These are phyloP conservation scores for Netelia virgata DNA, from an alignment of 2,888 invertebrate species.

Conservation along the genomic window DNA sequence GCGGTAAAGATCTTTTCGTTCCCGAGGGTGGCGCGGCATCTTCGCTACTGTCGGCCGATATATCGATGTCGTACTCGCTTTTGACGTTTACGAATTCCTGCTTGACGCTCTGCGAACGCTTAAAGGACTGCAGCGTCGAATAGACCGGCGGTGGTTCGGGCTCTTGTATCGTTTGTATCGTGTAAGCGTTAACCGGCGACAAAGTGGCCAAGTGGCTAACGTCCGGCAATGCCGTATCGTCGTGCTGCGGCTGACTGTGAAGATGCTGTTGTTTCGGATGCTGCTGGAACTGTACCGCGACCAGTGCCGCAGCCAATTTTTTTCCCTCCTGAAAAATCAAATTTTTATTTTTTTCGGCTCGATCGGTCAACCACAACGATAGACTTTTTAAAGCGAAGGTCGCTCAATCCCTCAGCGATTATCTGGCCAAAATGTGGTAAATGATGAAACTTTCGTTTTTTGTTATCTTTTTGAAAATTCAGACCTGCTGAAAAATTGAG, in stretches of 20 bases:
- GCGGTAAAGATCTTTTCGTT: slow-evolving; percentile 91
- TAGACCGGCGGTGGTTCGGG: slow-evolving; percentile 79
- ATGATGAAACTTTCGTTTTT: background rate
- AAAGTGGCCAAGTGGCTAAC: slow-evolving; percentile 80
- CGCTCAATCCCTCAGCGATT: background rate
- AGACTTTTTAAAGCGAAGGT: background rate
- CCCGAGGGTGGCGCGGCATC: slow-evolving; percentile 83
- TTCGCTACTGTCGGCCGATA: slow-evolving; percentile 85
- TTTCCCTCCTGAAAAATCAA: slow-evolving; percentile 86
- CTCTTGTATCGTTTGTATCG: slow-evolving; percentile 81
- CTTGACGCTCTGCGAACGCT: slow-evolving; percentile 80
- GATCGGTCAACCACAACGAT: background rate
- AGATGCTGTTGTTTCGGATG: slow-evolving; percentile 87
- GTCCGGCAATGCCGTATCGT: slow-evolving; percentile 79
- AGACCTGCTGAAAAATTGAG: background rate
- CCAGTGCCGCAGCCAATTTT: slow-evolving; percentile 87
- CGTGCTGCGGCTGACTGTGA: slow-evolving; percentile 79
- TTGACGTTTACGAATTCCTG: slow-evolving; percentile 83
- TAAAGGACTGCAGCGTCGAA: slow-evolving; percentile 79
- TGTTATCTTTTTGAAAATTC: background rate
- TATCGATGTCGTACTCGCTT: slow-evolving; percentile 84
- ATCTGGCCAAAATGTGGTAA: background rate
- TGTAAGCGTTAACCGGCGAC: slow-evolving; percentile 80
- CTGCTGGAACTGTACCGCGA: slow-evolving; percentile 88
- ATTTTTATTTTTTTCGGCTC: background rate